These are phyloP conservation scores for Spisula solida DNA, from an alignment of 2,888 invertebrate genomes.

Conservation along the genomic window DNA sequence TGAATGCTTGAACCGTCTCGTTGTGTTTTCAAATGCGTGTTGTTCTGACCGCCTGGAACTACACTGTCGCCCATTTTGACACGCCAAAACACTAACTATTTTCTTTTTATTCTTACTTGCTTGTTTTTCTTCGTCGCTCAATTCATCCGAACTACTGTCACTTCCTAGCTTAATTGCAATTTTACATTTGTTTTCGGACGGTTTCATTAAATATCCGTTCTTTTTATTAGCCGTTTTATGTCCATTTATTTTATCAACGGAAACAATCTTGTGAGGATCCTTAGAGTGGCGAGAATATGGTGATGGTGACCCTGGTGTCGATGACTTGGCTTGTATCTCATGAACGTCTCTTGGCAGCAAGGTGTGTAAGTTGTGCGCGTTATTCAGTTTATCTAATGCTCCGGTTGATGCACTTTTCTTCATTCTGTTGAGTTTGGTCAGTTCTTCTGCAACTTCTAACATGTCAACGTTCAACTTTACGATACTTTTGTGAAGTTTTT, in stretches of 20 bases:
- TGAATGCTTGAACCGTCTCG: conserved; percentile 42
- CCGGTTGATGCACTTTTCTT: conserved; percentile 66
- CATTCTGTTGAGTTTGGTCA: conserved; percentile 47
- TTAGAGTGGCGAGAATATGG: background rate
- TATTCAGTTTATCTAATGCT: conserved; percentile 45
- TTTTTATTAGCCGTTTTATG: background rate
- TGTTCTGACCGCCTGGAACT: conserved; percentile 46
- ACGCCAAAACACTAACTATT: conserved; percentile 35
- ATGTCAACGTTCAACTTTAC: conserved; percentile 63
- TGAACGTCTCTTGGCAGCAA: too few relatives aligned
- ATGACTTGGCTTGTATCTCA: background rate
- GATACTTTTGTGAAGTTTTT: conserved; percentile 62
- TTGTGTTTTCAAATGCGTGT: conserved; percentile 54
- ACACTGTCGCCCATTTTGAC: conserved; percentile 50
- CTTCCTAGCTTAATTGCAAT: conserved; percentile 47
- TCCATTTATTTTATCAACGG: background rate
- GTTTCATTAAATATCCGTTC: conserved; percentile 17
- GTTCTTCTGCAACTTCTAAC: conserved; percentile 58
- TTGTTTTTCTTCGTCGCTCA: conserved; percentile 29
- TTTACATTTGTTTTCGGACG: conserved; percentile 32
- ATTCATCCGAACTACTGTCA: conserved; percentile 47
- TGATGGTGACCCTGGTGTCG: conserved; percentile 13
- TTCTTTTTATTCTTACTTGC: background rate
- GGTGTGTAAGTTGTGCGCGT: background rate
- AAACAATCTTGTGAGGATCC: background rate